Base-by-base conservation (phyloP, 2,888 invertebrate species). In the Sminthurinus aureus region DNA sequence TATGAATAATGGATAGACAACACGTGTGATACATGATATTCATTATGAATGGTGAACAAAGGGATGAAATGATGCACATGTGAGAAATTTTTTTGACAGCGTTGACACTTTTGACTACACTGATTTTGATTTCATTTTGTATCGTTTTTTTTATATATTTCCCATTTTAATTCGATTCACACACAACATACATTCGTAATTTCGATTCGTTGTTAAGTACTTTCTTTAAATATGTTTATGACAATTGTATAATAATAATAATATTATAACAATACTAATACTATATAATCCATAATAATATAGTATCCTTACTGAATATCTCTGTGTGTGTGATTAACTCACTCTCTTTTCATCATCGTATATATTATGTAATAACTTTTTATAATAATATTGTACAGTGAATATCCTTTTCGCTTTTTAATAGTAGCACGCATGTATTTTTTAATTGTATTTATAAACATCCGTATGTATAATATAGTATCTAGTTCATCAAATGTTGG, bases 171-270 rank as follows among this genome's bases (percentile, higher is more conserved):
- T 24, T 71, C 71, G 24, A 71, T 20, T 71, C 20, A 69, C 13
- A 67, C 67, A 67, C 67, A 73, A 75, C 75, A 75, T 75, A 50
- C 52, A 75, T 75, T 74, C 74, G 50, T 26, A 74, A 69, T 69
- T 24, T 75, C 75, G 22, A 75, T 75, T 75, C 75, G 75, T 75
- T 75, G 75, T 75, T 50, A 71, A 26, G 38, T 38, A 38, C 38
- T 38, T 38, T 38, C 38, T 38, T 38, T 38, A 38, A 38, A 38
- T 38, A 38, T 38, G 38, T 38, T 38, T 38, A 38, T 38, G 38
- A 38, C 38, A 38, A 38, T 38, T 1, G 38, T 38, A 38, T 38
- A 38, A 38, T 38, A 38, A 38, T 38, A 38, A 38, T 38, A 38
- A 38, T 38, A 38, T 38, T 38, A 38, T 38, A 38, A 38, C 38